Evolutionary conservation across 2,888 invertebrate genomes (phyloP).

Genomic region (Caenorhabditis sp.): DNA sequence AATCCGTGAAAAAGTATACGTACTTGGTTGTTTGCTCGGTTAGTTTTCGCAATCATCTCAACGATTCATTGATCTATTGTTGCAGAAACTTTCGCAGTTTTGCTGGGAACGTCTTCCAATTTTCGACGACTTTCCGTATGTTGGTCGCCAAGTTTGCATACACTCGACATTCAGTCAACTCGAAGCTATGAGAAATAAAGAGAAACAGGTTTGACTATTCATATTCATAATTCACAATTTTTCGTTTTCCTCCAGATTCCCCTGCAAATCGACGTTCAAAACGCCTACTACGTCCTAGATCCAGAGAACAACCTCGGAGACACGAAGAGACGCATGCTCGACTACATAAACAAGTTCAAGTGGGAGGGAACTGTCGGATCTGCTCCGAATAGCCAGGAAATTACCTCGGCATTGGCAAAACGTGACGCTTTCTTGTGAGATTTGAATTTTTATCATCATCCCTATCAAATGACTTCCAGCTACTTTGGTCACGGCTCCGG

Average conservation of each 20-base stretch:
- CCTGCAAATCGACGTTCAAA: conserved; percentile 70
- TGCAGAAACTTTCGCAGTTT: conserved; percentile 59
- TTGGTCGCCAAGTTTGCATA: conserved; percentile 74
- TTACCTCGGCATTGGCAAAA: conserved; percentile 66
- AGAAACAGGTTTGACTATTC: conserved; percentile 25
- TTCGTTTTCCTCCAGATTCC: conserved; percentile 65
- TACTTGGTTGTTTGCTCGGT: conserved; percentile 53
- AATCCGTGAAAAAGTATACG: conserved; percentile 44
- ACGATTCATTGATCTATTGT: no score
- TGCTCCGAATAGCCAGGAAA: conserved; percentile 61
- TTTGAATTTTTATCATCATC: no score
- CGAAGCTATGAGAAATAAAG: conserved; percentile 31
- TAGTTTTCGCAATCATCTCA: no score
- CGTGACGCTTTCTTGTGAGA: conserved; percentile 77
- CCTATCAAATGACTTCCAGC: no score
- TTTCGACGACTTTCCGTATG: conserved; percentile 68
- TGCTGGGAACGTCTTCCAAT: conserved; percentile 77
- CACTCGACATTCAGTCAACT: conserved; percentile 67
- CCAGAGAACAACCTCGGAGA: conserved; percentile 77
- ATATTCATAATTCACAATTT: no score
- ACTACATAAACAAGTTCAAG: conserved; percentile 69
- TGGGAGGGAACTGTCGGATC: conserved; percentile 74
- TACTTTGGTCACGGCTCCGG: conserved; percentile 75
- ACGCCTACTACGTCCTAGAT: conserved; percentile 78
- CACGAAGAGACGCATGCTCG: conserved; percentile 73